Base-by-base conservation (phyloP, 2,888 invertebrate species). In the Ennomos erosarius region DNA sequence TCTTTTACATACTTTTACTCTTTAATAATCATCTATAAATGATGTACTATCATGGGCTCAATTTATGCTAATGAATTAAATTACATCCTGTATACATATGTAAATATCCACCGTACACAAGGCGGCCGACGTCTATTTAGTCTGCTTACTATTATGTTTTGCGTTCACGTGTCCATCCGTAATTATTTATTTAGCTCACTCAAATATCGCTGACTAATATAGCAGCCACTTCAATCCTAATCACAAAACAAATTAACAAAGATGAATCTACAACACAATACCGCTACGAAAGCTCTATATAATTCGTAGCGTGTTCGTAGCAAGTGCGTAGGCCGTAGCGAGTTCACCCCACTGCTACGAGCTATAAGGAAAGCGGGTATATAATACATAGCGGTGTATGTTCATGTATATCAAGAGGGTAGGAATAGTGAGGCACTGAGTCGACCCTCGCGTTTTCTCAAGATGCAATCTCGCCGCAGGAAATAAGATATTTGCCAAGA, bases 401-500 rank as follows among this genome's bases (percentile, higher is more conserved):
- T 26, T 5, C 26, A 63, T 63, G 56, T 47, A 45, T 62, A 62
- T 55, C 42, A 51, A 64, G 81, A 76, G 84, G 85, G 88, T 84
- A 85, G 84, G 85, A 88, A 86, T 90, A 89, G 89, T 88, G 85
- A 86, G 84, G 79, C 74, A 79, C 81, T 78, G 82, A 85, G 82
- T 83, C 87, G 84, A 89, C 90, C 90, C 89, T 85, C 90, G 88
- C 90, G 89, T 89, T 91, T 92, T 92, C 92, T 91, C 90, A 90
- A 92, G 92, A 92, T 92, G 92, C 93, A 92, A 93, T 92, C 92
- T 92, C 89, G 88, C 88, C 88, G 81, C 90, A 92, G 92, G 93
- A 92, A 93, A 92, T 93, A 92, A 92, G 92, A 92, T 92, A 92
- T 93, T 92, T 92, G 92, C 92, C 84, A 88, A 92, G 93, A 92